Base-by-base conservation (phyloP, 2,888 invertebrate species). In the Dolichomitus sp. region DNA sequence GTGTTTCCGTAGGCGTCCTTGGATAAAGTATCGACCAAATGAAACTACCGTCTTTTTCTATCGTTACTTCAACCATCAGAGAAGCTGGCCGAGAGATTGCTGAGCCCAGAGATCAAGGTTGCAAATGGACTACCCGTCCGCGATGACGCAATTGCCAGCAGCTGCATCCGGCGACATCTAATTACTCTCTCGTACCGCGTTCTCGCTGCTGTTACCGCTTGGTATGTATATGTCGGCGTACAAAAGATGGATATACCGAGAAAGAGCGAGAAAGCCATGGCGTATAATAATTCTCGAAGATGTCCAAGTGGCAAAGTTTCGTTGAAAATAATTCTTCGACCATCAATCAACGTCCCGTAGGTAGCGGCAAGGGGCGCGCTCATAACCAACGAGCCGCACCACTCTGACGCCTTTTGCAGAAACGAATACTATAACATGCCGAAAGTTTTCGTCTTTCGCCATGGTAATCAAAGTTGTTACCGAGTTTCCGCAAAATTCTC, bases 121-220 rank as follows among this genome's bases (percentile, higher is more conserved):
- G 89, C 87, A 79, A 87, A 88, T 87, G 88, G 86, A 88, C 88
- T 88, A 87, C 63, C 76, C 85, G 69, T 65, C 73, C 69, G 84
- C 85, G 87, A 88, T 92, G 92, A 92, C 91, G 92, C 89, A 91
- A 92, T 88, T 88, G n/a, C 87, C 88, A 88, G 90, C 92, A 92
- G 92, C 92, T 92, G 92, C 92, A 92, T 92, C 92, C 92, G 92
- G 92, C 89, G 91, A 89, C 91, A 89, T 89, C 90, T 92, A 92
- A 92, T 92, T 92, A 91, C 91, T 90, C 89, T 86, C 87, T 76
- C 73, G 63, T 48, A 77, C 57, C 48, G 50, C 76, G 75, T 57
- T 74, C 78, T 59, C 27, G 45, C 40, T n/a, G 70, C n/a, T 52
- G 42, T 72, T 66, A 42, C 45, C 33, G 19, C 72, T 54, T 42